Evolutionary conservation across 2,888 invertebrate species (phyloP), one percentile per base, ranked within the genome.

Genomic region (Pammene aurita): DNA sequence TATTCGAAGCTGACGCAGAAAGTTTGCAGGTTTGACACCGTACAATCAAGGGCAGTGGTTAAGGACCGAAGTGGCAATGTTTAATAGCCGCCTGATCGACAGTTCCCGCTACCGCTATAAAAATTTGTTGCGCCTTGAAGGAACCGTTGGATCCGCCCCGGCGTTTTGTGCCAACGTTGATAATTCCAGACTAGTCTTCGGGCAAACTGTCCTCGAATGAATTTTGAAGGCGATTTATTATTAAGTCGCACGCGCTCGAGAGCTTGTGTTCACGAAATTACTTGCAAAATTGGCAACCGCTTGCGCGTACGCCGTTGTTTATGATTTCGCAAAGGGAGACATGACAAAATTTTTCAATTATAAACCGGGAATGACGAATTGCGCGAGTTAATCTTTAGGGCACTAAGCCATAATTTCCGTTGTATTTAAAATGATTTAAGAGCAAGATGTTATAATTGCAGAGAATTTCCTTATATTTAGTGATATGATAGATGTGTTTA

Each of bases 211-310:
- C 82, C 80, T 76, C 76, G 77, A 77, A 79, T 86, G 84, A 85
- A 82, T 86, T 86, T 86, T 84, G 84, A 81, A 77, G 77, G 79
- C 90, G 88, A 91, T 92, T 91, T 92, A 90, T 90, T 91, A 91
- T 90, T 90, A 85, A 90, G 84, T 84, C 87, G 85, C 88, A 84
- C 84, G 83, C 81, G 85, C 81, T 75, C 72, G 52, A 68, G 78
- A 83, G 87, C 89, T 87, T 86, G 88, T 87, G 90, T 82, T 85
- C 80, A 72, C 79, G 77, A 90, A 91, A 91, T 91, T 90, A 86
- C 84, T 84, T 85, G 86, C 84, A 83, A 92, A 90, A 91, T 92
- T 90, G 90, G 86, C 84, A 77, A 84, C 76, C 89, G 85, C 90
- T 88, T 89, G 89, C 85, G 78, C 75, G 76, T 82, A 78, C 80